Base-by-base conservation (phyloP, 2,797 vertebrate genomes). In the Myoxocephalus aenaeus region DNA sequence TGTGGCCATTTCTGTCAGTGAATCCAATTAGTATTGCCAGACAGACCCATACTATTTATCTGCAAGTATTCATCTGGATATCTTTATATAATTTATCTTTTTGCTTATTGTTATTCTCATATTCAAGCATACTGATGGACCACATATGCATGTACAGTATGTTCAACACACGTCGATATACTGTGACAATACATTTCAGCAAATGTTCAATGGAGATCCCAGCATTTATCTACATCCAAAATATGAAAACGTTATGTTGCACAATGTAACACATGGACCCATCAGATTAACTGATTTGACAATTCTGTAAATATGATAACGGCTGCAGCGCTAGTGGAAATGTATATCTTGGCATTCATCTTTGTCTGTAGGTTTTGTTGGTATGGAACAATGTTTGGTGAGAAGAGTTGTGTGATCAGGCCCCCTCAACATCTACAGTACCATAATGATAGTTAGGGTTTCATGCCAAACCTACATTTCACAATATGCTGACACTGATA, bases 1-100 rank as follows among this genome's bases (percentile, higher is more conserved):
- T 57, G 61, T 42, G 53, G 22, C 6, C 10, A 34, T 62, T 32
- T 69, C 44, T 73, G n/a, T 59, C 22, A 11, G 12, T 42, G 65
- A 59, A 69, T 78, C 10, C 14, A 67, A 50, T 79, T 29, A 64
- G 50, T n/a, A n/a, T n/a, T n/a, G n/a, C n/a, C n/a, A n/a, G n/a
- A n/a, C n/a, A n/a, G n/a, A n/a, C n/a, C n/a, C n/a, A n/a, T n/a
- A n/a, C n/a, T n/a, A n/a, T n/a, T n/a, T n/a, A n/a, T n/a, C n/a
- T n/a, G n/a, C n/a, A n/a, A n/a, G n/a, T n/a, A n/a, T 48, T 64
- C 63, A 38, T 65, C 48, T 36, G 15, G 25, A 2, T 22, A 13
- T 38, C 20, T 11, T 36, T 20, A 32, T 68, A 2, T 32, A 0
- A 34, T 42, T 62, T 29, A 6, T 5, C 7, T 18, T 61, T 36